Base-by-base conservation (phyloP, 2,797 vertebrate species). In the Amazonetta brasiliensis region DNA sequence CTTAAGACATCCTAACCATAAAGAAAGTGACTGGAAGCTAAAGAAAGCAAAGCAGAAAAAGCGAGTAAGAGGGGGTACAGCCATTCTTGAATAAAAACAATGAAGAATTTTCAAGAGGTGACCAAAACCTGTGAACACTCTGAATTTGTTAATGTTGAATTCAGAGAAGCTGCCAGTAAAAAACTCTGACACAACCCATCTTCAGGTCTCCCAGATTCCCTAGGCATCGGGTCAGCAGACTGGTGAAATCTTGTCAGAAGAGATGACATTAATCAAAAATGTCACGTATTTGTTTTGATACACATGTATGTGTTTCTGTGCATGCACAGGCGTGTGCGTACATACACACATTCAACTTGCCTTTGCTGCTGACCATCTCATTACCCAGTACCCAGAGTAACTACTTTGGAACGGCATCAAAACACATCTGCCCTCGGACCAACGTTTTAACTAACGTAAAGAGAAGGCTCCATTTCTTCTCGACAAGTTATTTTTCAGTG, bases 301-400 rank as follows among this genome's bases (percentile, higher is more conserved):
- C 6, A 44, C 4, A 4, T 0, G 0, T 21, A 12, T 35, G 4
- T 28, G 13, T 25, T 8, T 35, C 17, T 9, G 41, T 4, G 20
- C 4, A 8, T 15, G 46, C 9, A 2, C 2, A 3, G 26, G 8
- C 19, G 14, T 5, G 8, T 5, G 9, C 5, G 8, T 17, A 60
- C 7, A 55, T 10, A 50, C 19, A n/a, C 14, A 48, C 7, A 74
- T 46, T 31, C 66, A 89, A 44, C 25, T 18, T 18, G 31, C 7
- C 43, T 68, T 58, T 52, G 15, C 0, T 69, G 46, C 43, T 71
- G 56, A 71, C 9, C 52, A 33, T 1, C 0, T 16, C 30, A 69
- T 12, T 4, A 33, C 30, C 64, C 0, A 0, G n/a, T 67, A 46
- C 15, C 39, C 21, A 55, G 18, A 77, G 21, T 22, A 79, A 64